Base-by-base conservation (phyloP, 2,797 vertebrate species). In the Sebastes alutus region DNA sequence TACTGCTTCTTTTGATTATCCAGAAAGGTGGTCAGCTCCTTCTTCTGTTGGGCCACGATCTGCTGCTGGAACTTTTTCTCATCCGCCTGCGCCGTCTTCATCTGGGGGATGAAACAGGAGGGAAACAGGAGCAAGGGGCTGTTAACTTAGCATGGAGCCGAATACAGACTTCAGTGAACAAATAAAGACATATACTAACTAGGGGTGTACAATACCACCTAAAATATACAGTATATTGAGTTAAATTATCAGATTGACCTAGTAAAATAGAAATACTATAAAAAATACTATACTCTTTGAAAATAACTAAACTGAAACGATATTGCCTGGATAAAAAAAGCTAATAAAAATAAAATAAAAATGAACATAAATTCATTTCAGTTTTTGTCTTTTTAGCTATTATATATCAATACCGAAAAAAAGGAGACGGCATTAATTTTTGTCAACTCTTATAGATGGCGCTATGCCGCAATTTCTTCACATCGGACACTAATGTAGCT, bases 31-130 rank as follows among this genome's bases (percentile, higher is more conserved):
- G 97, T 98, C 94, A 99, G 96, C 93, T 99, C 99, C 94, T 98
- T 99, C 96, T 99, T 99, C 94, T 99, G 99, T 96, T 99, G 99
- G 88, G 97, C 95, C 95, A 97, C 88, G 81, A 99, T 99, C 96
- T 99, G 99, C 95, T 99, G 98, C 96, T 99, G 98, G 95, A 99
- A 99, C 95, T 97, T 99, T 95, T 97, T 99, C 94, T 99, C 99
- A 90, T 99, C 99, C 49, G 98, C 95, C 88, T 96, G 90, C 62
- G 97, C 95, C 29, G 96, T 96, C 95, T 99, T 99, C 96, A 97
- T 97, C 98, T 99, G 88, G 63, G 64, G 70, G 61, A 72, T 2
- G 13, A 61, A 38, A 75, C 4, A 3, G 49, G 75, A 78, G 16
- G 81, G 80, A 88, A 60, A 73, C 4, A 2, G 3, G 10, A 46